phyloP scores from a whole-genome alignment of 1,140 invertebrate species.

The Saxidomus purpurata region DNA sequence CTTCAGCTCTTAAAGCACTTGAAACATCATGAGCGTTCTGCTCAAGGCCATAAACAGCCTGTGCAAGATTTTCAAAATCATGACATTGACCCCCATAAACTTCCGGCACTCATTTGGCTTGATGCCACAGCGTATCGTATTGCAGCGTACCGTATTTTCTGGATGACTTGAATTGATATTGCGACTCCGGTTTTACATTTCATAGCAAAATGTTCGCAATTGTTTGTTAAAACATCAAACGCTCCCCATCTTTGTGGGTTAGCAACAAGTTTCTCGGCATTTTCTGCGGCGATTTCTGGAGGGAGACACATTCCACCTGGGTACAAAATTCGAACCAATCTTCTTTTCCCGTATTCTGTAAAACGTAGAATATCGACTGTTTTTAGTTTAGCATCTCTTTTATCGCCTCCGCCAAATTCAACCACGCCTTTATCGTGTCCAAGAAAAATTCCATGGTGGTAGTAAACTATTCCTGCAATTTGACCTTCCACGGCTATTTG shows the following conservation, averaged over 20 bases:
- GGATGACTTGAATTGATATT: constrained; percentile 20
- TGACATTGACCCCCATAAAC: too few species aligned
- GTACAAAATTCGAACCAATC: constrained; percentile 14
- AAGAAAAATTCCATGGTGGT: constrained; percentile 11
- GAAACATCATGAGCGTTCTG: too few species aligned
- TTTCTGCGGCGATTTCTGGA: neutral
- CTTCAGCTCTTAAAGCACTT: too few species aligned
- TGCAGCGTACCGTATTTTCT: neutral
- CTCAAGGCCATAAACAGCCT: too few species aligned
- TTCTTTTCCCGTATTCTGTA: constrained; percentile 12
- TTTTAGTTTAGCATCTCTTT: neutral
- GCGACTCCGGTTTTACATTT: constrained; percentile 44
- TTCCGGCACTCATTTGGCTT: too few species aligned
- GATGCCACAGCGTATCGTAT: too few species aligned
- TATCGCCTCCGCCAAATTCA: neutral
- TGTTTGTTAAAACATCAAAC: constrained; percentile 26
- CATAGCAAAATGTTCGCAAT: constrained; percentile 57
- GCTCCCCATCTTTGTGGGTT: neutral
- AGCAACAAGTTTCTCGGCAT: constrained; percentile 1
- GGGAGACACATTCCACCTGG: neutral
- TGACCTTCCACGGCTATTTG: neutral
- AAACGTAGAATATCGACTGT: constrained; percentile 40
- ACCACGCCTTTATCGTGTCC: neutral
- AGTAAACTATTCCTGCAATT: neutral
- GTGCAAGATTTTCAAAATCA: too few species aligned